These are phyloP conservation scores for Labroides dimidiatus DNA, from an alignment of 2,797 vertebrate genomes.

Conservation along the genomic window DNA sequence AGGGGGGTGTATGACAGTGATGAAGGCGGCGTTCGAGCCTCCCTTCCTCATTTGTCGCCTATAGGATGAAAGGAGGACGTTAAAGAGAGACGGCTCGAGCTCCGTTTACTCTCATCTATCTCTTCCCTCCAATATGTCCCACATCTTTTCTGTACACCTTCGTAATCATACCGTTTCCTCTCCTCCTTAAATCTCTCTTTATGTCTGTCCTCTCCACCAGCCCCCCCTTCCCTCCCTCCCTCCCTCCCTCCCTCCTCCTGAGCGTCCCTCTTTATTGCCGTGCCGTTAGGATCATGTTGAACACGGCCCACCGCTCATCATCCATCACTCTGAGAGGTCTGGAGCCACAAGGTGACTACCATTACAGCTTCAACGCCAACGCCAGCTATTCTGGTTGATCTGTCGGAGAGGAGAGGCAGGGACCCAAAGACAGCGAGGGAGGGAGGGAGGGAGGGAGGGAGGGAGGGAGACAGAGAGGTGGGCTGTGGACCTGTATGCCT, in stretches of 20 bases:
- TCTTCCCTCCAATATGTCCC: slow-evolving; percentile 14
- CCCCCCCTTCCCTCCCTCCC: too few relatives aligned
- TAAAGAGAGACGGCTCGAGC: slow-evolving; percentile 35
- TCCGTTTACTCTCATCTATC: slow-evolving; percentile 16
- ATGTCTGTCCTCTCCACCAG: too few relatives aligned
- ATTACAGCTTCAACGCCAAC: slow-evolving; percentile 18
- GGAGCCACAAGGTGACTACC: slow-evolving; percentile 9
- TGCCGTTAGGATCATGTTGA: slow-evolving; percentile 28
- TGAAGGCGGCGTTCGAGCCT: slow-evolving; percentile 27
- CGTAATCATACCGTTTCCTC: neutral
- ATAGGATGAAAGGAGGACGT: slow-evolving; percentile 6
- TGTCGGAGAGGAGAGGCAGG: slow-evolving; percentile 3
- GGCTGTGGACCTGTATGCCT: slow-evolving; percentile 54
- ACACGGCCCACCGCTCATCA: slow-evolving; percentile 37
- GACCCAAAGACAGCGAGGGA: slow-evolving; percentile 24
- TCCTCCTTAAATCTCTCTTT: too few relatives aligned
- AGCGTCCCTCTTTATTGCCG: neutral
- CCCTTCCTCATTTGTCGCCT: slow-evolving; percentile 29
- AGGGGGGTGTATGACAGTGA: slow-evolving; percentile 35
- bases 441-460: too few relatives aligned
- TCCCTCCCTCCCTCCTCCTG: slow-evolving; percentile 13
- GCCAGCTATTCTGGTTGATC: slow-evolving; percentile 17
- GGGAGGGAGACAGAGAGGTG: slow-evolving; percentile 35
- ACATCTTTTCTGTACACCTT: neutral
- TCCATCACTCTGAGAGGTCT: slow-evolving; percentile 44